Conservation (phyloP, 2,888 invertebrate genomes). For the Helobdella robusta region DNA sequence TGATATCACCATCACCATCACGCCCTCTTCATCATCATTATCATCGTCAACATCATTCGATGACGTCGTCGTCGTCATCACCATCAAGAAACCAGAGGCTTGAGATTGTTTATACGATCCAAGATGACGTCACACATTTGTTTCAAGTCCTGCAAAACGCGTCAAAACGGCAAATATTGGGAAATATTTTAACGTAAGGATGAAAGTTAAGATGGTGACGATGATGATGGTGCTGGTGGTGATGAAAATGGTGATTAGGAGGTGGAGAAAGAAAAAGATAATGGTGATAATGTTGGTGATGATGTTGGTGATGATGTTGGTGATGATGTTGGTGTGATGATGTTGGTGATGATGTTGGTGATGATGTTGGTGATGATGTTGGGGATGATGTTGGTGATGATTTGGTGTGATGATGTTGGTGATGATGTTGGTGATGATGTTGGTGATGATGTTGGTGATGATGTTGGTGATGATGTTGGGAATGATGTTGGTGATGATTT, state of each 20-base stretch:
- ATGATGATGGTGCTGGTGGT: slow-evolving; percentile 8
- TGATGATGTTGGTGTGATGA: neutral
- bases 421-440: slow-evolving; percentile 5
- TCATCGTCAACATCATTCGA: too few relatives aligned
- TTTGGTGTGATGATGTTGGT: slow-evolving; percentile 6
- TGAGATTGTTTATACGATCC: too few relatives aligned
- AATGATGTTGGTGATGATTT: neutral
- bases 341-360: neutral
- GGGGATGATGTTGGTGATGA: neutral
- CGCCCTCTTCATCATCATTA: too few relatives aligned
- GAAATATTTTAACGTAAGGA: neutral
- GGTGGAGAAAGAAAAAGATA: too few relatives aligned
- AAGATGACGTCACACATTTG: too few relatives aligned
- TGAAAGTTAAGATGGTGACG: neutral
- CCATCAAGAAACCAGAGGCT: too few relatives aligned
- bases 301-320: slow-evolving; percentile 1
- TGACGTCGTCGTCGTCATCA: too few relatives aligned
- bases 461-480: neutral
- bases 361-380: neutral
- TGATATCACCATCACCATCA: too few relatives aligned
- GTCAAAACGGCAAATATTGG: neutral
- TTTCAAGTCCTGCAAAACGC: too few relatives aligned
- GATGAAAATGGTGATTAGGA: neutral
- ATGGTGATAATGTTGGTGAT: slow-evolving; percentile 7
- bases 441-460: neutral